Base-by-base conservation (phyloP, 2,888 invertebrate genomes). In the Drosophila neutralis region DNA sequence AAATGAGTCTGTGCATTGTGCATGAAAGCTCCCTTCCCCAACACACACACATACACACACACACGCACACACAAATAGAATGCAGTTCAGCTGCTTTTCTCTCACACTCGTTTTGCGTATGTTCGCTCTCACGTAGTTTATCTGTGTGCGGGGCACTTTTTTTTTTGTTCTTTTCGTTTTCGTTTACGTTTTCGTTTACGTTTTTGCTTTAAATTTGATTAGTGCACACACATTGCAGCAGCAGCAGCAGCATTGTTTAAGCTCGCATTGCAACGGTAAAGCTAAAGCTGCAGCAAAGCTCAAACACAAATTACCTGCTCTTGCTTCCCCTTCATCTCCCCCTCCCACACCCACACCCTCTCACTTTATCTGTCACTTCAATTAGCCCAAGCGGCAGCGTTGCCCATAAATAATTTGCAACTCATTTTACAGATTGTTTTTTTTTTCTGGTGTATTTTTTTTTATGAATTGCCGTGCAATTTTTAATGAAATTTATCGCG, bases 401-500 rank as follows among this genome's bases (percentile, higher is more conserved):
- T 53, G 67, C 27, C 56, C 64, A 83, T 87, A 86, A 87, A 87
- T 87, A 89, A 90, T 89, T 90, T 87, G 87, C 90, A 87, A 87
- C 89, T 87, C 87, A 87, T 90, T 90, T 88, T 80, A 80, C 87
- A 87, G 90, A 90, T 83, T 87, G 76, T 75, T 87, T 90, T 36
- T 18, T 18, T 52, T 45, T 40, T 24, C 21, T 15, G 21, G 45
- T 45, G 21, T 45, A 21, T 21, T 24, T 56, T 45, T 27, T 54
- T 57, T 87, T 89, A 87, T 90, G 89, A 86, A 87, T 87, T 90
- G 87, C 87, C 89, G 78, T 89, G 89, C 87, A 89, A 87, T 87
- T 87, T 87, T 87, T 87, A 87, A 87, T 83, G 86, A 84, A 84
- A 90, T 90, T 87, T 87, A 91, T 90, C 84, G 90, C 89, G 91